A percentile compares a stretch with the other conserved stretches of the same genome.
These are phyloP conservation scores for Blennius ocellaris DNA, from an alignment of 2,113 vertebrate species.

Conservation along the genomic window DNA sequence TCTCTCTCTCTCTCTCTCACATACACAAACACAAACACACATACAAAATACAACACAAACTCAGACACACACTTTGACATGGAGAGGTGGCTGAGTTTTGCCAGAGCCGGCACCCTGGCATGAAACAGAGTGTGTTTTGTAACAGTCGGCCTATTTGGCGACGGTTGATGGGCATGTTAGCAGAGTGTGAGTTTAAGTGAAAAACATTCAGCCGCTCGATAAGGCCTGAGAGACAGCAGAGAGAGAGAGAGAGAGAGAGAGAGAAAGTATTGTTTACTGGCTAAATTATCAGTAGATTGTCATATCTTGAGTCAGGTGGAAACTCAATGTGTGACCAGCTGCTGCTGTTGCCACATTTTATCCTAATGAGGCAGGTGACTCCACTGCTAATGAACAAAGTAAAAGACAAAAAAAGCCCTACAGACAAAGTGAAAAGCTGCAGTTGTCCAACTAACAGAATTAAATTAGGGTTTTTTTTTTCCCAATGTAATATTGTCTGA, in stretches of 20 bases:
- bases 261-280: constrained; percentile 45
- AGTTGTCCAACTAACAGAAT: not conserved
- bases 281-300: constrained; percentile 49
- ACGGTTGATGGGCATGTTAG: constrained; percentile 51
- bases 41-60: constrained; percentile 9
- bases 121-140: constrained; percentile 59
- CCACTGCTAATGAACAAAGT: constrained; percentile 1
- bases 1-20: constrained; percentile 1
- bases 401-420: not conserved
- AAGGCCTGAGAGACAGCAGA: constrained; percentile 53
- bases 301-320: constrained; percentile 48
- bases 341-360: constrained; percentile 68
- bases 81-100: constrained; percentile 51
- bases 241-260: constrained; percentile 12
- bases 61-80: constrained; percentile 32
- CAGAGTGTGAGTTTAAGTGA: constrained; percentile 58
- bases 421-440: too few relatives aligned
- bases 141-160: constrained; percentile 56
- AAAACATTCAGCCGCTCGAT: constrained; percentile 67
- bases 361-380: constrained; percentile 45
- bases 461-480: not conserved
- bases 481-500: not conserved
- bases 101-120: constrained; percentile 54
- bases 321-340: constrained; percentile 56
- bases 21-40: constrained; percentile 8